phyloP scores from a whole-genome alignment of 2,113 vertebrate species.

The Grammomys surdaster region DNA sequence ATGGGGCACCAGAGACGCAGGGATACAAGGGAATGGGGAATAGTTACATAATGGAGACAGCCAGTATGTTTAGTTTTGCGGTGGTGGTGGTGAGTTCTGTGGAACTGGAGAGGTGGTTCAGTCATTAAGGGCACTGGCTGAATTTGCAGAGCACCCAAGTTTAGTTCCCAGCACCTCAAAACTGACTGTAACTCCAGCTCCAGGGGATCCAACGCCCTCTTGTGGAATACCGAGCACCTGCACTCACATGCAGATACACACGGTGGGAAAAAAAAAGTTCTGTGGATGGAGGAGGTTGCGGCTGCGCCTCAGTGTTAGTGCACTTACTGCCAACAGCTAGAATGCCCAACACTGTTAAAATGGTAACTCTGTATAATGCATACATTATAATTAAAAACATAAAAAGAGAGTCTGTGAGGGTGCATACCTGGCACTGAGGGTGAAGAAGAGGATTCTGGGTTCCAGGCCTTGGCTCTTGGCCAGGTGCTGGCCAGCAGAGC shows the following conservation, averaged over 20 bases:
- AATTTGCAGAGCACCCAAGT: not conserved
- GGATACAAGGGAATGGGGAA: not conserved
- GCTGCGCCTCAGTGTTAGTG: no score
- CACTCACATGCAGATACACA: not conserved
- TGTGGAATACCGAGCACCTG: not conserved
- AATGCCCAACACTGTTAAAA: not conserved
- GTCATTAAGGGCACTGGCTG: not conserved
- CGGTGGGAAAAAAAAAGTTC: not conserved
- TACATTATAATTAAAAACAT: not conserved
- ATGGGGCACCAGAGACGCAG: not conserved
- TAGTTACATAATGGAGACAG: fast-evolving
- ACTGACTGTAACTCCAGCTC: not conserved
- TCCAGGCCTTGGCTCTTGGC: not conserved
- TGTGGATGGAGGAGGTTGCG: not conserved
- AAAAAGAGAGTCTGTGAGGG: not conserved
- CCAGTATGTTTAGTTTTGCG: not conserved
- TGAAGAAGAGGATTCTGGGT: not conserved
- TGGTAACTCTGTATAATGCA: fast-evolving
- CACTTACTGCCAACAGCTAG: not conserved
- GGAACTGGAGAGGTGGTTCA: not conserved
- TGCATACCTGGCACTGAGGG: not conserved
- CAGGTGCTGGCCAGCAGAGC: not conserved
- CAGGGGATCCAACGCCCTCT: not conserved
- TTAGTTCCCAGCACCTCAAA: not conserved
- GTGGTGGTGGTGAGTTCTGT: not conserved